Conservation (phyloP, 2,888 invertebrate species). For the Dicyrtoma fusca region DNA sequence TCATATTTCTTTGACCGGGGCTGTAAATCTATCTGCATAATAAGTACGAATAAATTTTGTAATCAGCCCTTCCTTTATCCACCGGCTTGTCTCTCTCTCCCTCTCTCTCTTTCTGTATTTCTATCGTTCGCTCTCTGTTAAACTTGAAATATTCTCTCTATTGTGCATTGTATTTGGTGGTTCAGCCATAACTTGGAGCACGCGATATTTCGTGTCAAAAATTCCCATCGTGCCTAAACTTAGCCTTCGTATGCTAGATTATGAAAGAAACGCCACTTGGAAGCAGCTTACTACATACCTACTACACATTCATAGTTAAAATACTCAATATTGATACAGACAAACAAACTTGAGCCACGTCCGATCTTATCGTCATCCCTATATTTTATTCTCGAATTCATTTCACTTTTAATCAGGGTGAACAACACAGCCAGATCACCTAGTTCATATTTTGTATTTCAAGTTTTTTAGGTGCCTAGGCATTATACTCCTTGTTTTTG, state of each 20-base stretch:
- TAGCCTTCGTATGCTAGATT: neutral
- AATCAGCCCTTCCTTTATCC: conserved; percentile 11
- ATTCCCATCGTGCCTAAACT: conserved; percentile 16
- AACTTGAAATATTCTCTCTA: conserved; percentile 3
- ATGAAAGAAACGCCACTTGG: too few relatives aligned
- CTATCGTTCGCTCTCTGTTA: neutral
- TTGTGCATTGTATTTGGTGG: conserved; percentile 31
- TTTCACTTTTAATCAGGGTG: too few relatives aligned
- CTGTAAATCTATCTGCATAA: neutral
- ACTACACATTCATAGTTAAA: conserved; percentile 5
- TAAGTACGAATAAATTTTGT: conserved; percentile 17
- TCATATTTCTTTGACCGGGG: too few relatives aligned
- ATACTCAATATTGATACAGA: neutral
- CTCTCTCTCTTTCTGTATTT: too few relatives aligned
- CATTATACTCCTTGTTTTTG: too few relatives aligned
- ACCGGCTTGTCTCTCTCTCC: neutral
- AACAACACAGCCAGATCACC: too few relatives aligned
- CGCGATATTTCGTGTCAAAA: conserved; percentile 41
- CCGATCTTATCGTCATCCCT: too few relatives aligned
- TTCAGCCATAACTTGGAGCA: conserved; percentile 27
- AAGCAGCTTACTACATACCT: neutral
- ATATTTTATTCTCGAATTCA: too few relatives aligned
- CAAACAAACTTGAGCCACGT: too few relatives aligned
- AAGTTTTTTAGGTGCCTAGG: too few relatives aligned
- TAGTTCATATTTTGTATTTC: too few relatives aligned